Percentiles rank a stretch among this genome's conserved stretches.
Evolutionary conservation across 1,140 invertebrate genomes (phyloP).

Genomic region (Nilaparvata lugens): DNA sequence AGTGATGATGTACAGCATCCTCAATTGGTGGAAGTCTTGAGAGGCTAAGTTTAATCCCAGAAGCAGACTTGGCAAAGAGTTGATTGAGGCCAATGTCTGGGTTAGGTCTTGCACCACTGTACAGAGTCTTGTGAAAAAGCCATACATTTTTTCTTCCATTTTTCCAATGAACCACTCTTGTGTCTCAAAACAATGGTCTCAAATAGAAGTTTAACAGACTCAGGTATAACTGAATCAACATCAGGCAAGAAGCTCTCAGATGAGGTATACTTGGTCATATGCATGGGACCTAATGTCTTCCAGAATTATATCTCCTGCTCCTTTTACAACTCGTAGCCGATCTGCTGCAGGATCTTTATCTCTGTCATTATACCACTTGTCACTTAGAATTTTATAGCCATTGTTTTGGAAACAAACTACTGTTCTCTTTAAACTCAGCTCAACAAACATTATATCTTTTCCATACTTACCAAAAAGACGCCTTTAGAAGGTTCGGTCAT

Average conservation of each 20-base stretch:
- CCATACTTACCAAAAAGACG: background rate
- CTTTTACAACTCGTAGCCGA: slow-evolving; percentile 26
- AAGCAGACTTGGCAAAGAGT: too few relatives aligned
- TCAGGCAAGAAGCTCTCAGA: slow-evolving; percentile 14
- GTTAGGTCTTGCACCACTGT: too few relatives aligned
- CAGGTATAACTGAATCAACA: slow-evolving; percentile 7
- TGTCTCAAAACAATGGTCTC: background rate
- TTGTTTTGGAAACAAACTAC: background rate
- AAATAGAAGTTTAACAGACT: slow-evolving; percentile 3
- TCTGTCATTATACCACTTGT: background rate
- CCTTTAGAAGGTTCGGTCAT: too few relatives aligned
- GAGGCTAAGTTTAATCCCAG: too few relatives aligned
- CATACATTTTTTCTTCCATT: background rate
- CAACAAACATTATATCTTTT: background rate
- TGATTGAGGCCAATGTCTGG: too few relatives aligned
- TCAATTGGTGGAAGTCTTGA: too few relatives aligned
- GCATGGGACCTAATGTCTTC: slow-evolving; percentile 30
- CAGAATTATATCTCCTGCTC: slow-evolving; percentile 31
- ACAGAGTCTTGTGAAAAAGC: slow-evolving; percentile 27
- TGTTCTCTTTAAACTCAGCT: background rate
- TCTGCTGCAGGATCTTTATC: slow-evolving; percentile 18
- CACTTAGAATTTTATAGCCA: background rate
- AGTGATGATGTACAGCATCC: too few relatives aligned
- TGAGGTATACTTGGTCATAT: slow-evolving; percentile 30
- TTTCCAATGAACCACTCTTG: slow-evolving; percentile 12